Base-by-base conservation (phyloP, 2,888 invertebrate species). In the Matsumyia berberina region DNA sequence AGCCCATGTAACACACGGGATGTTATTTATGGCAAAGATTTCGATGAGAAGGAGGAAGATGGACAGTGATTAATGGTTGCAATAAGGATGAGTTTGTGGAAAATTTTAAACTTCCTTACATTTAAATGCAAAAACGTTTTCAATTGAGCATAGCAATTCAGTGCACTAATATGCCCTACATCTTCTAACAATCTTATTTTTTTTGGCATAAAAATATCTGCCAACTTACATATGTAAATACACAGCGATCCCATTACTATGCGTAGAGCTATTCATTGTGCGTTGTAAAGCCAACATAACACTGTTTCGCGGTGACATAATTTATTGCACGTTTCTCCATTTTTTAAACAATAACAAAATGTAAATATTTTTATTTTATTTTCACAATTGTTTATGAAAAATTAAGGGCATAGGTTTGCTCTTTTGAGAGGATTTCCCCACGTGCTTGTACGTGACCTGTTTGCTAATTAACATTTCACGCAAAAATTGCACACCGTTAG, bases 1-100 rank as follows among this genome's bases (percentile, higher is more conserved):
- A 24, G 24, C 1, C 9, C 19, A 29, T 24, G 12, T 24, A 11
- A n/a, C n/a, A 17, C 37, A 19, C 19, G 5, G 35, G 12, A 4
- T n/a, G 24, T 24, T 57, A 57, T 57, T 57, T 57, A 69, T 69
- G 55, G 35, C 57, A 46, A 33, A 44, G 24, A 44, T 49, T 15
- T 15, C 17, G 29, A 1, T 31, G 15, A 11, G 33, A 19, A 42
- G 42, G 12, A 37, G 19, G 17, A 42, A 31, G 73, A 53, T 12
- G 51, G 72, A 72, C 72, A 73, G 9, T 73, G 73, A 73, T 73
- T 73, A 53, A 73, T 62, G 62, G 55, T 33, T 44, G 44, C 53
- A 42, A 62, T 62, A 44, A 15, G 53, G 42, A 44, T 44, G 62
- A n/a, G n/a, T n/a, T n/a, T n/a, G n/a, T n/a, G n/a, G n/a, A n/a